Base-by-base conservation (phyloP, 2,797 vertebrate genomes). In the Sebastes taczanowskii region DNA sequence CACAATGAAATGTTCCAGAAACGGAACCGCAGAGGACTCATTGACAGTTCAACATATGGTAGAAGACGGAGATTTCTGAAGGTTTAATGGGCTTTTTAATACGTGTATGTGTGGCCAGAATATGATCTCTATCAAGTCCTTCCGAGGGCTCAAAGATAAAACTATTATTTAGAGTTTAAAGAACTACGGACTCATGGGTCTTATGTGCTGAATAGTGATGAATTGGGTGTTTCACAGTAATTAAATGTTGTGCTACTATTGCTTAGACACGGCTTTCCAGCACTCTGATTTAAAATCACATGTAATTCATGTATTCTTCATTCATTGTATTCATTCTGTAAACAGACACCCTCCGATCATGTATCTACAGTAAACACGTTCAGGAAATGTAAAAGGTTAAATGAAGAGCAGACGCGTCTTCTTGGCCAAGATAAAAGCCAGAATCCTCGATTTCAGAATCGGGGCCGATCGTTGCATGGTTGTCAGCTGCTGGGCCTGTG, bases 401-500 rank as follows among this genome's bases (percentile, higher is more conserved):
- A 74, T 69, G 27, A 73, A 77, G 49, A 65, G 65, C 25, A 89
- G 60, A 29, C 23, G 7, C 75, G 34, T 78, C 46, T 55, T 71
- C 46, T 59, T 60, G 29, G 11, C 34, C 59, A 74, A 42, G 42
- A 76, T 70, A 49, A 71, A 82, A 84, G 67, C 69, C 7, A 25
- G 30, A 64, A 49, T 76, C 71, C 68, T 62, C 10, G 23, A 5
- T 77, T 71, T 53, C 52, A 74, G 67, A 74, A 62, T 70, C 20
- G 56, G 49, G 38, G 46, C 52, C 2, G 11, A 77, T 75, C 11
- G 3, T 65, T 89, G 64, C 67, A 82, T 4, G 63, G 77, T 38
- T 74, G 68, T 83, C 80, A 79, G 76, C 77, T 81, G 72, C 29
- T 82, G 77, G 59, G 64, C 60, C 76, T 75, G 60, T 64, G 76